Base-by-base conservation (phyloP, 2,888 invertebrate species). In the Stenoptilia bipunctidactyla region DNA sequence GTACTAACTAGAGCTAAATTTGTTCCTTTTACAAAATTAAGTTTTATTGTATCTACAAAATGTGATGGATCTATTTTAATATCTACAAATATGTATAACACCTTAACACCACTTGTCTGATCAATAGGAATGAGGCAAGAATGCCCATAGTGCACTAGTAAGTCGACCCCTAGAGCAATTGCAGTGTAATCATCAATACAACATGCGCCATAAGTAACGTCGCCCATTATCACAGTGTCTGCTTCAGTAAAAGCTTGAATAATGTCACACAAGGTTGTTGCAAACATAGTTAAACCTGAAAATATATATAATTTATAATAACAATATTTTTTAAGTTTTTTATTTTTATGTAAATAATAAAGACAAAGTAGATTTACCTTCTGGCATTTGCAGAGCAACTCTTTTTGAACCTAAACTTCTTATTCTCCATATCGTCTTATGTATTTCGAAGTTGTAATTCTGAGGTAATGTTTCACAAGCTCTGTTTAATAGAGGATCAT, bases 201-300 rank as follows among this genome's bases (percentile, higher is more conserved):
- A 67, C 99, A 99, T 0, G 99, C 99, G 27, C 99, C 99, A 63
- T 99, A 99, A 0, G 99, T 98, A 12, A 99, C 98, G 77, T 99
- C 99, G 5, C 97, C 98, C 96, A 99, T 96, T 46, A 99, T 97
- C 37, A 98, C 88, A 0, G 93, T 92, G 54, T 98, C 97, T 1
- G 94, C 95, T 27, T 88, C 89, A 1, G 96, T 94, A 61, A 96
- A 96, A 40, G 88, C 86, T 69, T 95, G 92, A 52, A 98, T 90
- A 47, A 99, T 96, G 66, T 98, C 97, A 48, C 95, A 91, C 44
- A 99, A 90, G 1, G 94, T 91, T 45, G 96, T 94, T 0, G 98
- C 91, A 79, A 93, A 99, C 83, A 99, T 86, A 13, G 97, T 85
- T 3, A 99, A 74, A 9, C 93, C 85, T 85, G 56, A 35, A 76